Conservation (phyloP, 2,113 vertebrate species). For the Elaphurus davidianus region DNA sequence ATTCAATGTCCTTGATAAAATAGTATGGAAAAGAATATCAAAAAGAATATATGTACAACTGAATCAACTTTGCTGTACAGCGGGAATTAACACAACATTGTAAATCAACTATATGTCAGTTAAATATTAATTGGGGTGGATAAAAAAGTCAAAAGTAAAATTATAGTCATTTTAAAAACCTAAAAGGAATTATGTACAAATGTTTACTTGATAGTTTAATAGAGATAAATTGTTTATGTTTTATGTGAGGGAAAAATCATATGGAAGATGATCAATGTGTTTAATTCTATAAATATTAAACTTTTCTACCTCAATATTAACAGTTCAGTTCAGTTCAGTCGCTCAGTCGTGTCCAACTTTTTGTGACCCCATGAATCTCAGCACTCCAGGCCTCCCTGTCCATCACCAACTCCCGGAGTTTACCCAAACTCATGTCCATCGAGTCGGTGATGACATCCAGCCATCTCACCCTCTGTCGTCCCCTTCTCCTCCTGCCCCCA, state of each 20-base stretch:
- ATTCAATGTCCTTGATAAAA: neutral
- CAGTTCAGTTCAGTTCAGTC: too few relatives aligned
- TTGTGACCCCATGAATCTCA: too few relatives aligned
- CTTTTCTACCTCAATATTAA: neutral
- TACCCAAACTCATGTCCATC: too few relatives aligned
- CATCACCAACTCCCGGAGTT: too few relatives aligned
- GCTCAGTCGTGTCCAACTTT: too few relatives aligned
- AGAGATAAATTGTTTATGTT: neutral
- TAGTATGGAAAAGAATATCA: neutral
- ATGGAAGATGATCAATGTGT: neutral
- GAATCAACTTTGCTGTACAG: neutral
- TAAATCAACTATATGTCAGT: neutral
- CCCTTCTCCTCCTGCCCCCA: too few relatives aligned
- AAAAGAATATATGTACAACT: neutral
- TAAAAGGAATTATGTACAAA: neutral
- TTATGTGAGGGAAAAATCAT: neutral
- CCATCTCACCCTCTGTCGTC: too few relatives aligned
- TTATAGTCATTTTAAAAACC: neutral
- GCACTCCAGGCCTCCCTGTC: too few relatives aligned
- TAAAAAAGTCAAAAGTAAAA: neutral
- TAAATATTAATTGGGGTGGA: neutral
- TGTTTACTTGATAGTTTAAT: neutral
- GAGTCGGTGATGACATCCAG: too few relatives aligned
- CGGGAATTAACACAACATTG: neutral
- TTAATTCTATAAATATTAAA: neutral